These are phyloP conservation scores for Acyrthosiphon pisum DNA, from an alignment of 1,140 invertebrate species.

Conservation along the genomic window DNA sequence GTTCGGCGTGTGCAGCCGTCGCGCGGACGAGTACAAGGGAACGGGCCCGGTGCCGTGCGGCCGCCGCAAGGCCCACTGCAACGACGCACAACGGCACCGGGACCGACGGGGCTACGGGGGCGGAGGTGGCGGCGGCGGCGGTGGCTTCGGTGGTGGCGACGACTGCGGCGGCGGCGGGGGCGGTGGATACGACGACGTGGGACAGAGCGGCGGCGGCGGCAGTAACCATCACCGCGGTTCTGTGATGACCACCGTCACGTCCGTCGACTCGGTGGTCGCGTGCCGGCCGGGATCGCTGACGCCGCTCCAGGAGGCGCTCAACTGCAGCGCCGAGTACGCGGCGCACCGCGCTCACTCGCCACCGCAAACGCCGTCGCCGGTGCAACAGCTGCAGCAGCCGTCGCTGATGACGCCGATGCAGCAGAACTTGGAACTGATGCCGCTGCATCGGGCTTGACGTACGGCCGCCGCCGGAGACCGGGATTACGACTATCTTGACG, in stretches of 20 bases:
- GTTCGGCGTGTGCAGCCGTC: slow-evolving; percentile 87
- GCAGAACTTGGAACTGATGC: slow-evolving; percentile 70
- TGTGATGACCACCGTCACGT: slow-evolving; percentile 52
- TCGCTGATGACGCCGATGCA: slow-evolving; percentile 73
- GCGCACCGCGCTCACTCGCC: slow-evolving; percentile 34
- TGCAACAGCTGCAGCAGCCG: slow-evolving; percentile 64
- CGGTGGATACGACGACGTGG: slow-evolving; percentile 57
- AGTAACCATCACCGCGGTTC: slow-evolving; percentile 27
- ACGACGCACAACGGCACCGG: slow-evolving; percentile 62
- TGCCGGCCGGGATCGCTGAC: slow-evolving; percentile 20
- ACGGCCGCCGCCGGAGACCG: slow-evolving; percentile 65
- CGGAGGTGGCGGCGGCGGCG: slow-evolving; percentile 61
- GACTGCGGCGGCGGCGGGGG: slow-evolving; percentile 63
- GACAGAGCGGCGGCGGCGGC: not conserved
- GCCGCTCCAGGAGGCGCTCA: slow-evolving; percentile 66
- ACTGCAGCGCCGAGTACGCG: slow-evolving; percentile 65
- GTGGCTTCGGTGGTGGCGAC: slow-evolving; percentile 58
- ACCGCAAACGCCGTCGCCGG: slow-evolving; percentile 61
- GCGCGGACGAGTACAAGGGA: slow-evolving; percentile 75
- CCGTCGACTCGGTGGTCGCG: slow-evolving; percentile 43
- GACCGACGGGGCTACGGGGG: slow-evolving; percentile 61
- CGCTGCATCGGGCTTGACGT: slow-evolving; percentile 74
- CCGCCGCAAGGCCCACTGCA: slow-evolving; percentile 59
- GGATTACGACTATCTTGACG: not conserved
- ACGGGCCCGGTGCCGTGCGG: slow-evolving; percentile 61